phyloP scores from a whole-genome alignment of 2,113 vertebrate genomes.

The Junco hyemalis region DNA sequence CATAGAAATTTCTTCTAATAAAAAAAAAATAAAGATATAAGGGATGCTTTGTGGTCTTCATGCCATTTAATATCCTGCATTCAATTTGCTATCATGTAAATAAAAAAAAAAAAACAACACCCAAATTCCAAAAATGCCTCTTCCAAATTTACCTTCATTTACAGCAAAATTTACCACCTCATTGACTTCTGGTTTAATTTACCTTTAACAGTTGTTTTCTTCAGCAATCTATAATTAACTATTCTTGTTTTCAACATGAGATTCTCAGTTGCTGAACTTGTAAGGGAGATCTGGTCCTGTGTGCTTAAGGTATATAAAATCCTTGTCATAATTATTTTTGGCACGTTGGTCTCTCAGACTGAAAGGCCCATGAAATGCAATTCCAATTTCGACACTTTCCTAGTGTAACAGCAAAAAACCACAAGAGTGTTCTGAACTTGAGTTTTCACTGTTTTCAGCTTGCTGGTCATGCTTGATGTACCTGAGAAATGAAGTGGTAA shows the following conservation, averaged over 20 bases:
- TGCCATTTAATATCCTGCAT: background rate
- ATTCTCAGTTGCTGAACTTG: background rate
- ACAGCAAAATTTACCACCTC: background rate
- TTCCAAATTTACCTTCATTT: background rate
- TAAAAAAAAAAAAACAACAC: rapidly evolving
- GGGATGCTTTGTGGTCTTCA: background rate
- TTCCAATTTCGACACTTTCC: background rate
- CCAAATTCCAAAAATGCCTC: background rate
- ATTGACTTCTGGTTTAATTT: background rate
- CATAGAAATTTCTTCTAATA: background rate
- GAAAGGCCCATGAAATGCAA: background rate
- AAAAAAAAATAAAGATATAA: background rate
- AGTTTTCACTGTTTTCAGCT: background rate
- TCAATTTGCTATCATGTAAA: background rate
- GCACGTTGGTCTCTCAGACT: background rate
- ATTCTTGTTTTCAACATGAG: background rate
- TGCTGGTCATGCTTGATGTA: background rate
- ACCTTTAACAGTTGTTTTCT: background rate
- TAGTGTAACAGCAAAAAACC: background rate
- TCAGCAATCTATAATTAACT: background rate
- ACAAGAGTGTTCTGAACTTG: background rate
- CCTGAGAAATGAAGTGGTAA: background rate
- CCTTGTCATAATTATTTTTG: background rate
- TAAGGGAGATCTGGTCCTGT: background rate
- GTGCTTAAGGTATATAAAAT: background rate